Conservation (phyloP, 2,797 vertebrate species). For the Prunella strophiata region DNA sequence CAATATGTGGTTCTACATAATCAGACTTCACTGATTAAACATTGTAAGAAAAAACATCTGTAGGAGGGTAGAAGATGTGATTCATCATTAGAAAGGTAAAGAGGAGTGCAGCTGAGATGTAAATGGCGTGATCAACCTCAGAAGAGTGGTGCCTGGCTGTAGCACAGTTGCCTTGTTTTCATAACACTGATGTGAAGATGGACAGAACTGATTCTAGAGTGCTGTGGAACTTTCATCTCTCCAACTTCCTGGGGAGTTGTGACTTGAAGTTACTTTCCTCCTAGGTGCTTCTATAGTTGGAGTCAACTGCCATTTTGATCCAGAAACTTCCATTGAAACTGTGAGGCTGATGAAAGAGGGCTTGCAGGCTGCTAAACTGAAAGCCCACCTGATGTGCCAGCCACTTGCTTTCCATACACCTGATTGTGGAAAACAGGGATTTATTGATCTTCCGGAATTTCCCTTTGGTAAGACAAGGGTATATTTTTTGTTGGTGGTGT, state of each 20-base stretch:
- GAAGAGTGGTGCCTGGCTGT: background rate
- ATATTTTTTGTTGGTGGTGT: background rate
- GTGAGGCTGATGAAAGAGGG: slow-evolving; percentile 93
- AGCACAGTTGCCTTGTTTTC: background rate
- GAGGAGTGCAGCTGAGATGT: background rate
- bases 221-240: background rate
- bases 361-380: slow-evolving; percentile 86
- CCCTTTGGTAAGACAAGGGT: slow-evolving; percentile 85
- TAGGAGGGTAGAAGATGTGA: background rate
- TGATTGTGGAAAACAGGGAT: slow-evolving; percentile 91
- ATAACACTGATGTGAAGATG: background rate
- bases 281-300: slow-evolving; percentile 91
- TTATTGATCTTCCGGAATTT: slow-evolving; percentile 95
- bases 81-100: background rate
- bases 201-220: background rate
- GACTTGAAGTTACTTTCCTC: background rate
- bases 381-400: slow-evolving; percentile 90
- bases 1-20: background rate
- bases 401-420: slow-evolving; percentile 93
- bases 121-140: background rate
- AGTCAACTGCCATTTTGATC: slow-evolving; percentile 96
- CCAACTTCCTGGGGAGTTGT: background rate
- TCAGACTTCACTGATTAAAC: background rate
- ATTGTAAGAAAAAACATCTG: background rate
- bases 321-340: slow-evolving; percentile 84